Evolutionary conservation across 2,797 vertebrate species (phyloP), one percentile per base, ranked within the genome.

Genomic region (Morus bassanus): DNA sequence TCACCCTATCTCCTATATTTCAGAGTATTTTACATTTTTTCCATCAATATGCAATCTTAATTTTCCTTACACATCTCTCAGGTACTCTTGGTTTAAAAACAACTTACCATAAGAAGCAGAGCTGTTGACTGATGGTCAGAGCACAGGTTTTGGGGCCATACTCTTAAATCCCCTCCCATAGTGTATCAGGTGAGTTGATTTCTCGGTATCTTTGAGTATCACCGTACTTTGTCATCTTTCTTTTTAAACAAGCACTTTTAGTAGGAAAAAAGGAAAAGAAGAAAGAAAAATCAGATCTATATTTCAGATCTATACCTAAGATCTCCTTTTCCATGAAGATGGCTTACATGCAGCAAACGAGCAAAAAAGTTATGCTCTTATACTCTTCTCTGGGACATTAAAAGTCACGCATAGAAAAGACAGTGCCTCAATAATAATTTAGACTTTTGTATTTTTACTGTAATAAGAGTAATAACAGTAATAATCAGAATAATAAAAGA

Each of bases 1-100:
- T 93, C 89, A 97, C 87, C 92, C 94, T 90, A 96, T 96, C 96
- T 92, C 96, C 91, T 95, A 96, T 79, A 96, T 93, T 98, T 93
- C 93, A 95, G 72, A 97, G 90, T 92, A 97, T 95, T 95, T 95
- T 97, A 96, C 95, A 97, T 95, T 96, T 97, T 97, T 97, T 83
- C 96, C 97, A 98, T 98, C 97, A 97, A 98, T 98, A 97, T 89
- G 90, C 95, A 95, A 93, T 91, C 86, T 96, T 92, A 88, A 91
- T 97, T 95, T 51, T 76, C 84, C 74, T 95, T 95, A 93, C 91
- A 91, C 93, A 96, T 93, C 84, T 96, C 69, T 90, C 89, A 75
- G 94, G 88, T 80, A 90, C 53, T 76, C 75, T 90, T 43, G 57
- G 72, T 94, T 97, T 95, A 82, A 51, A 80, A 85, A 63, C 89